Percentiles rank a stretch among this genome's conserved stretches.
Evolutionary conservation across 2,797 vertebrate species (phyloP).

Genomic region (Falco peregrinus): DNA sequence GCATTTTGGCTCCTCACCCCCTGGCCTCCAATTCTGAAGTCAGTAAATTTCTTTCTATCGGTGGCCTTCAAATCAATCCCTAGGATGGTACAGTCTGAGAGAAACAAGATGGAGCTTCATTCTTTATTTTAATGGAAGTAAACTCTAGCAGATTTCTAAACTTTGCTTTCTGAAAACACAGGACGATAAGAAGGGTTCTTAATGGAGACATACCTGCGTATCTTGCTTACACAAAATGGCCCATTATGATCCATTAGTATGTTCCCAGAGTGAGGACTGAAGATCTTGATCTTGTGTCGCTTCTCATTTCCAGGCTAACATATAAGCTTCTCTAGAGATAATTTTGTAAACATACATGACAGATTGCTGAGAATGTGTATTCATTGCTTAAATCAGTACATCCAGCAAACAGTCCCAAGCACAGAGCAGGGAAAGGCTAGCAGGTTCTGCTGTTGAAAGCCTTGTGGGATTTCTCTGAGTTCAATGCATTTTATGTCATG

Average conservation of each 20-base stretch:
- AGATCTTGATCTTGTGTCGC: constrained; percentile 35
- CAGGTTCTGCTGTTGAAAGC: constrained; percentile 38
- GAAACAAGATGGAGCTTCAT: neutral
- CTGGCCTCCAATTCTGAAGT: neutral
- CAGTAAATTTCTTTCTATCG: neutral
- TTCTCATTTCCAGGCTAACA: constrained; percentile 25
- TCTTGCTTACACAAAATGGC: constrained; percentile 19
- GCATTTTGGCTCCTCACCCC: neutral
- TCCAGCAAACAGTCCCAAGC: neutral
- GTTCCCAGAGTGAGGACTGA: neutral
- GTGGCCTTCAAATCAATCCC: neutral
- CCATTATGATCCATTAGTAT: constrained; percentile 43
- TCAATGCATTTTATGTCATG: constrained; percentile 1
- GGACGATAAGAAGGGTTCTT: constrained; percentile 8
- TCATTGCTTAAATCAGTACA: neutral
- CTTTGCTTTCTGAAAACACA: neutral
- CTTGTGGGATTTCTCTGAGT: constrained; percentile 22
- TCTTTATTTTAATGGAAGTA: neutral
- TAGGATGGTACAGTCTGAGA: neutral
- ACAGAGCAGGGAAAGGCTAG: neutral
- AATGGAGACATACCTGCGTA: neutral
- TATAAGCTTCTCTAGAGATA: constrained; percentile 4
- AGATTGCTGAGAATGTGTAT: constrained; percentile 28
- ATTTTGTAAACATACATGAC: constrained; percentile 41
- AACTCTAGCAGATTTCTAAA: neutral